Evolutionary conservation across 2,113 vertebrate species (phyloP).

Genomic region (Parus major): DNA sequence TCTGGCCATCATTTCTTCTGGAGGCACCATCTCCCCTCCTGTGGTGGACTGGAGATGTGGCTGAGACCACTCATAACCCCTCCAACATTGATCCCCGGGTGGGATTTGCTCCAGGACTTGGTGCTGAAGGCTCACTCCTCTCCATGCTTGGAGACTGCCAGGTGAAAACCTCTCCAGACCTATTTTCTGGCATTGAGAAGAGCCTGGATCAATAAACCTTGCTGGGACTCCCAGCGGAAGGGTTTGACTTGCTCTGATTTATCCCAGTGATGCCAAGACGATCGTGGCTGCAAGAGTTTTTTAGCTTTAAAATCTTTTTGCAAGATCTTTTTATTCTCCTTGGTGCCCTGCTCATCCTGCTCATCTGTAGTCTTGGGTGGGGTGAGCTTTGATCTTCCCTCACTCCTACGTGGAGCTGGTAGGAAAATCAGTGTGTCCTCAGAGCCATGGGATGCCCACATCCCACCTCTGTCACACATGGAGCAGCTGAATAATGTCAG

Average conservation of each 20-base stretch:
- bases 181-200: neutral
- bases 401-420: neutral
- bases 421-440: neutral
- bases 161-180: neutral
- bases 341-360: neutral
- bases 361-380: neutral
- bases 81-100: neutral
- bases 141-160: neutral
- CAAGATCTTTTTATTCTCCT: neutral
- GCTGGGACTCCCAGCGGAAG: neutral
- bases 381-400: neutral
- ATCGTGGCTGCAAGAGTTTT: fast-evolving
- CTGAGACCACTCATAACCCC: neutral
- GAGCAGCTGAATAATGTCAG: neutral
- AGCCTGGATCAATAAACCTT: neutral
- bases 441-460: neutral
- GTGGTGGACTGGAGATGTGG: neutral
- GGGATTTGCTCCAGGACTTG: neutral
- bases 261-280: neutral
- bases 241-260: neutral
- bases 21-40: neutral
- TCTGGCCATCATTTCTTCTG: neutral
- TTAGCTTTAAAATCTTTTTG: neutral
- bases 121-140: fast-evolving
- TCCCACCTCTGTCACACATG: neutral